A percentile compares a stretch with the other conserved stretches of the same genome.
These are phyloP conservation scores for Corynorhinus townsendii DNA, from an alignment of 2,113 vertebrate species.

Conservation along the genomic window DNA sequence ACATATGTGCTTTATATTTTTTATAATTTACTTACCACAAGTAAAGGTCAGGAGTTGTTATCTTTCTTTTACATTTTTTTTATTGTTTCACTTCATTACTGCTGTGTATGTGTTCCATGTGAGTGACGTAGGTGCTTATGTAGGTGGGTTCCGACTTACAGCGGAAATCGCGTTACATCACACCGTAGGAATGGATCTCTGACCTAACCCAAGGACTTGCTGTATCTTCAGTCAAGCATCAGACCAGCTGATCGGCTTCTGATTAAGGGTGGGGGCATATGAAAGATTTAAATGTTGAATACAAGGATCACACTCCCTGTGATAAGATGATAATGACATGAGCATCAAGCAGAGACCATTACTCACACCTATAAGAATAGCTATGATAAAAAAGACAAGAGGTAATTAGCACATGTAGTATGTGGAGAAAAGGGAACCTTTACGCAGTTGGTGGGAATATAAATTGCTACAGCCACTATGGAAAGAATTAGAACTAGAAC, in stretches of 20 bases:
- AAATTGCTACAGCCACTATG: neutral
- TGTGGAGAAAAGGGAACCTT: neutral
- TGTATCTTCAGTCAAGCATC: neutral
- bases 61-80: no score
- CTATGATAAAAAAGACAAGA: neutral
- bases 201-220: no score
- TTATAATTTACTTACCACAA: no score
- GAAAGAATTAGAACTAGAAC: neutral
- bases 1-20: no score
- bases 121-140: no score
- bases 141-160: no score
- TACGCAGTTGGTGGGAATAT: neutral
- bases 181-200: no score
- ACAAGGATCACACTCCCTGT: neutral
- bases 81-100: no score
- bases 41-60: no score
- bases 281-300: neutral
- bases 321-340: neutral
- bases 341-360: neutral
- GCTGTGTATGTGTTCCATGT: no score
- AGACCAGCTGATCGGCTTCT: neutral
- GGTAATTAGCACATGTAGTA: neutral
- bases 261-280: neutral
- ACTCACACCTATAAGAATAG: neutral
- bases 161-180: no score